Evolutionary conservation across 2,888 invertebrate genomes (phyloP).

Genomic region (Uropetala carovei): DNA sequence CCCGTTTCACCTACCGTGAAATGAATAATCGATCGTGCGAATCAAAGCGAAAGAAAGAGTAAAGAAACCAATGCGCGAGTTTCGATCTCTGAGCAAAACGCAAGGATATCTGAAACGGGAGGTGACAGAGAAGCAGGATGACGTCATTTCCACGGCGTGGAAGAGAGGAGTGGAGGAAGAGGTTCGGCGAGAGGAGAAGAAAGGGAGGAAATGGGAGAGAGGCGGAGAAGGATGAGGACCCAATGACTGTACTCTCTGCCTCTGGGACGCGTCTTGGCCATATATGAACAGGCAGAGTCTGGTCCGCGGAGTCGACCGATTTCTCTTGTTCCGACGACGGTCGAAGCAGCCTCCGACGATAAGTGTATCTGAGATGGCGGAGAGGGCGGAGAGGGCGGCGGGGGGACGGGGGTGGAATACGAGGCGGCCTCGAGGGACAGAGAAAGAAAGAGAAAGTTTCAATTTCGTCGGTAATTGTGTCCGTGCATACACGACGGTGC

Average conservation of each 20-base stretch:
- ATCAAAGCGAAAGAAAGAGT: too few relatives aligned
- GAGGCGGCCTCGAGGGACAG: too few relatives aligned
- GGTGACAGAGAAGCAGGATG: conserved; percentile 31
- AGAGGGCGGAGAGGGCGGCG: too few relatives aligned
- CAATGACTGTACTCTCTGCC: neutral
- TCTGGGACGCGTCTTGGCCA: conserved; percentile 10
- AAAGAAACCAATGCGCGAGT: too few relatives aligned
- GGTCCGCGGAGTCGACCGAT: neutral
- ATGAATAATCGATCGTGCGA: too few relatives aligned
- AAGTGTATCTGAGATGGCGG: too few relatives aligned
- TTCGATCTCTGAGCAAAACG: too few relatives aligned
- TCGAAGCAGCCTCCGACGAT: neutral
- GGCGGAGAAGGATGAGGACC: neutral
- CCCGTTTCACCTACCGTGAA: too few relatives aligned
- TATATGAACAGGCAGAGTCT: conserved; percentile 14
- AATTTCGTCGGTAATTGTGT: too few relatives aligned
- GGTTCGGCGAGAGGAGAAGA: neutral
- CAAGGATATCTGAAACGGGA: neutral
- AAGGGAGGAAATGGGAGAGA: neutral
- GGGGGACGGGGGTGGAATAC: too few relatives aligned
- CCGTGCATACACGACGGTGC: too few relatives aligned
- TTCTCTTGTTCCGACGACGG: conserved; percentile 7
- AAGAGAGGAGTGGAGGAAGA: neutral
- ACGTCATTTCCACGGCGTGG: conserved; percentile 31
- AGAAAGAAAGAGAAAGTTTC: too few relatives aligned